Conservation (phyloP, 2,888 invertebrate species). For the Heliconius cydno region DNA sequence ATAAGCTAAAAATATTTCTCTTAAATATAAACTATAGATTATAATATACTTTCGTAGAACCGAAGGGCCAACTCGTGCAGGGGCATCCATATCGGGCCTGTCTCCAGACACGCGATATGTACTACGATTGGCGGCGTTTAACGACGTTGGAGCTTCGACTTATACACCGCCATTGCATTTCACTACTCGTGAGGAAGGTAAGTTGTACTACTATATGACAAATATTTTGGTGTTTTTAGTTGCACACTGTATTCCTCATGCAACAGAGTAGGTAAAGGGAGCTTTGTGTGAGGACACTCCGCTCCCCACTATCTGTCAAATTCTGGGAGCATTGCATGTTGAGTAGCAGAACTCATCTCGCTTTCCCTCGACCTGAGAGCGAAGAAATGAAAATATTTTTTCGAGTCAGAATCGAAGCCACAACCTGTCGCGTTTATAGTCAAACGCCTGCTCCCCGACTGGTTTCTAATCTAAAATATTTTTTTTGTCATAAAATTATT, state of each 20-base stretch:
- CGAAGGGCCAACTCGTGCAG: conserved; percentile 76
- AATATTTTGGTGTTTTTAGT: too few relatives aligned
- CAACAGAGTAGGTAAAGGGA: too few relatives aligned
- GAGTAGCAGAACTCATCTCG: too few relatives aligned
- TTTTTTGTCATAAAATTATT: not conserved
- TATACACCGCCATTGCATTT: conserved; percentile 89
- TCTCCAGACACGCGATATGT: conserved; percentile 92
- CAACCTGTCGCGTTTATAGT: too few relatives aligned
- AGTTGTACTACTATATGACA: conserved; percentile 21
- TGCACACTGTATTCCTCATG: too few relatives aligned
- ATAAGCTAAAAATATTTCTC: not conserved
- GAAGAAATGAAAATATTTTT: too few relatives aligned
- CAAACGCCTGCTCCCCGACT: too few relatives aligned
- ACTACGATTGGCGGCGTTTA: conserved; percentile 91
- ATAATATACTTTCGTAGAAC: conserved; percentile 56
- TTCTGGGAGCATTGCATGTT: too few relatives aligned
- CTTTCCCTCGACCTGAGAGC: too few relatives aligned
- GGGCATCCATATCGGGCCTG: conserved; percentile 84
- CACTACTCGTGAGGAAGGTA: conserved; percentile 93
- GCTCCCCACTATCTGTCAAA: too few relatives aligned
- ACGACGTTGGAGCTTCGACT: conserved; percentile 91
- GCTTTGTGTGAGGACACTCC: too few relatives aligned
- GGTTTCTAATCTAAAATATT: not conserved
- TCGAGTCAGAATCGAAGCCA: too few relatives aligned
- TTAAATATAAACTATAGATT: not conserved